phyloP scores from a whole-genome alignment of 2,113 vertebrate genomes.

The Oncorhynchus gorbuscha region DNA sequence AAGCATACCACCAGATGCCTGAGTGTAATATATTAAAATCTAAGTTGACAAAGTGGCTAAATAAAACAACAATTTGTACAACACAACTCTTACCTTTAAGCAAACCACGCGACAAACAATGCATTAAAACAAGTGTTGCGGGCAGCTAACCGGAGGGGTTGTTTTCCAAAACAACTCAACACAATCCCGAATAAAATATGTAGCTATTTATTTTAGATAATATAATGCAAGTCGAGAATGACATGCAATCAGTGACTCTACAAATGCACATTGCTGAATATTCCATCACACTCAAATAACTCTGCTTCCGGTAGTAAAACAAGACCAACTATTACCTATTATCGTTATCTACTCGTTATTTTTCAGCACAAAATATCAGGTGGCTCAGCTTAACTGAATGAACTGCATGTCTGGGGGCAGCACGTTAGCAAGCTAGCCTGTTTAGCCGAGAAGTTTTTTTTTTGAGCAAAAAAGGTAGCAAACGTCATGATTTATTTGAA shows the following conservation, averaged over 20 bases:
- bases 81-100: neutral
- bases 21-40: neutral
- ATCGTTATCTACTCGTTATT: neutral
- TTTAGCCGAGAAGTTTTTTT: conserved; percentile 47
- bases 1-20: neutral
- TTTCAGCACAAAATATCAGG: neutral
- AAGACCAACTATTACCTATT: no score
- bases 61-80: neutral
- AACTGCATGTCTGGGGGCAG: conserved; percentile 21
- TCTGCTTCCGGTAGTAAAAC: no score
- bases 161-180: neutral
- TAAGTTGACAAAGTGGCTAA: neutral
- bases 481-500: conserved; percentile 57
- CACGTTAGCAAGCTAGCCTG: conserved; percentile 46
- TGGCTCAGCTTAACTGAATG: neutral
- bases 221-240: neutral
- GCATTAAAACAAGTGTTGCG: neutral
- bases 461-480: conserved; percentile 37
- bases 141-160: neutral
- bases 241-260: no score
- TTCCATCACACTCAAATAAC: no score
- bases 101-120: neutral
- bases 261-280: no score
- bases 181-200: neutral
- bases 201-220: neutral